These are phyloP conservation scores for Procapra przewalskii DNA, from an alignment of 2,113 vertebrate genomes.

Conservation along the genomic window DNA sequence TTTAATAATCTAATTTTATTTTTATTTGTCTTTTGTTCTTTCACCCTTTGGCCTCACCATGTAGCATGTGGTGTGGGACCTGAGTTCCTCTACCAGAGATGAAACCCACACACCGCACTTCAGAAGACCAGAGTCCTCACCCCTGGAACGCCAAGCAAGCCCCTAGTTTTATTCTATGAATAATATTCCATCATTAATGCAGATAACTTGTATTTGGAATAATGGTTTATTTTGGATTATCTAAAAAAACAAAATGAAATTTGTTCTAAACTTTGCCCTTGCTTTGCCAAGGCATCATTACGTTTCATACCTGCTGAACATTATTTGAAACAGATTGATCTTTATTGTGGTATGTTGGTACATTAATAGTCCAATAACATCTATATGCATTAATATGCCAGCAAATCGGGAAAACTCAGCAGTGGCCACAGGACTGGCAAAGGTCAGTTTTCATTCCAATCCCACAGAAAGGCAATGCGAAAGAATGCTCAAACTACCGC, in stretches of 20 bases:
- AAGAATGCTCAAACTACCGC: not conserved
- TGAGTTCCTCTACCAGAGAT: not conserved
- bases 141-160: not conserved
- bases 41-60: not conserved
- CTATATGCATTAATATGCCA: not conserved
- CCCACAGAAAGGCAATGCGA: not conserved
- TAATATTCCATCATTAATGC: not conserved
- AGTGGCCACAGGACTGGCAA: not conserved
- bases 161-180: not conserved
- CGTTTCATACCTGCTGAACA: not conserved
- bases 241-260: not conserved
- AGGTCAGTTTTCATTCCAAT: not conserved
- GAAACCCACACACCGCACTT: fast-evolving
- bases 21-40: not conserved
- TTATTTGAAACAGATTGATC: not conserved
- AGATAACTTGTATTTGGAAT: not conserved
- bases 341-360: not conserved
- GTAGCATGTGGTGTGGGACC: not conserved
- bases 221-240: not conserved
- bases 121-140: not conserved
- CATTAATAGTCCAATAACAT: not conserved
- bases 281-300: not conserved
- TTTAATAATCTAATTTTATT: not conserved
- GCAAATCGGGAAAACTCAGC: not conserved
- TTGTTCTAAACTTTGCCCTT: not conserved